A percentile compares a stretch with the other conserved stretches of the same genome.
Evolutionary conservation across 2,797 vertebrate genomes (phyloP).

Genomic region (Bradypodion ventrale): DNA sequence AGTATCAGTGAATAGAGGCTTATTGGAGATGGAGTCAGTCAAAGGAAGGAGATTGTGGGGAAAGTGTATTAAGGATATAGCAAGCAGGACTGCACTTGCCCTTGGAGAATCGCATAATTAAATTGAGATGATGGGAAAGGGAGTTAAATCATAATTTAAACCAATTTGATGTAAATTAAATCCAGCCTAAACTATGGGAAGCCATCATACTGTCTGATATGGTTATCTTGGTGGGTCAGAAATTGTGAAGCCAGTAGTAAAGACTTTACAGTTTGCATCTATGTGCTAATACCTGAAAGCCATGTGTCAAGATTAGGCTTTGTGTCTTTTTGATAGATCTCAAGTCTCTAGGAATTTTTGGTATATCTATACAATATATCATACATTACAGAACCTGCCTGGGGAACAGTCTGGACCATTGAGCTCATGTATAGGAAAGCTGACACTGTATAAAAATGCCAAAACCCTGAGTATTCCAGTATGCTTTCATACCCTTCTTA

Average conservation of each 20-base stretch:
- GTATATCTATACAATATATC: not conserved
- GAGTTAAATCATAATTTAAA: too few species aligned
- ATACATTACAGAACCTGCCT: not conserved
- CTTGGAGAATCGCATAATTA: too few species aligned
- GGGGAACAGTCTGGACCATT: not conserved
- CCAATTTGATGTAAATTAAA: too few species aligned
- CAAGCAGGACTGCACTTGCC: too few species aligned
- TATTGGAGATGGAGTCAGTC: too few species aligned
- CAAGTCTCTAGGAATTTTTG: not conserved
- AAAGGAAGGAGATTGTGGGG: too few species aligned
- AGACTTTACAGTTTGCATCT: not conserved
- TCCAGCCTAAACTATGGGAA: not conserved
- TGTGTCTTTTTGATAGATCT: not conserved
- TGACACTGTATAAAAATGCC: not conserved
- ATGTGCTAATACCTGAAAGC: not conserved
- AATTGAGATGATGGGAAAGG: too few species aligned
- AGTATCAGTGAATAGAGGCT: too few species aligned
- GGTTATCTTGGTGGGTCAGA: not conserved
- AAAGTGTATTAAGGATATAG: too few species aligned
- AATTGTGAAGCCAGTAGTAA: not conserved
- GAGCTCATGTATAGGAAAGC: not conserved
- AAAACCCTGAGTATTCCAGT: not conserved
- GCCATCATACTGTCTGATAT: not conserved
- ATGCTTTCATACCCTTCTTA: not conserved
- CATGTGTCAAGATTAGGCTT: not conserved